Evolutionary conservation across 2,113 vertebrate species (phyloP), one percentile per base, ranked within the genome.

Genomic region (Nerophis ophidion): DNA sequence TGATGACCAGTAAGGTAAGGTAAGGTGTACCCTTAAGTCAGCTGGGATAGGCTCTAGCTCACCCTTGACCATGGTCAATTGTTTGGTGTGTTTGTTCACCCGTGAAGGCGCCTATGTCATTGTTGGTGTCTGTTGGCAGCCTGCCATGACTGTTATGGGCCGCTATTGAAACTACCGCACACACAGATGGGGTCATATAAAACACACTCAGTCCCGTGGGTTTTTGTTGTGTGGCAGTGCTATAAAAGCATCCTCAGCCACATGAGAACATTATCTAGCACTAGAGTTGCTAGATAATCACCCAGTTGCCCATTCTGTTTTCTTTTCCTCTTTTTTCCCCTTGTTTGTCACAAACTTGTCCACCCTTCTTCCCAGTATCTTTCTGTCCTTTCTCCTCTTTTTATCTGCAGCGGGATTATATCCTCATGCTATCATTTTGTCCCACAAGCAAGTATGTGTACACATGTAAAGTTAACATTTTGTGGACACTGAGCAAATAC

Each of bases 201-300:
- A 79, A 61, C 63, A 60, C n/a, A 71, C 62, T 78, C 52, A 38
- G 52, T 75, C 77, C 68, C 69, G 49, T 75, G 74, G 65, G 79
- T 53, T 74, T 45, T 74, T 80, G 78, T 84, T 81, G 57, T 69
- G 85, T 88, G 81, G 81, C 77, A 65, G 65, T 16, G 33, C 72
- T 80, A 74, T 82, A 80, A 81, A 87, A 82, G 76, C 70, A 80
- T 83, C 74, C 82, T 66, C 80, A 76, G 81, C 77, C 79, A 83
- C 76, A 76, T 58, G 70, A 75, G 68, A 82, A 74, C 76, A 71
- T 63, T 76, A 62, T 83, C 77, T 75, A 66, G 86, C 85, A 84
- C 84, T 80, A 70, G 66, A 71, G 65, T 68, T 79, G 80, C 82
- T 70, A 52, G 59, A 71, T 51, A 63, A 75, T 77, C 77, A 73